phyloP scores from a whole-genome alignment of 1,140 invertebrate species.

The Orchestia grillus region DNA sequence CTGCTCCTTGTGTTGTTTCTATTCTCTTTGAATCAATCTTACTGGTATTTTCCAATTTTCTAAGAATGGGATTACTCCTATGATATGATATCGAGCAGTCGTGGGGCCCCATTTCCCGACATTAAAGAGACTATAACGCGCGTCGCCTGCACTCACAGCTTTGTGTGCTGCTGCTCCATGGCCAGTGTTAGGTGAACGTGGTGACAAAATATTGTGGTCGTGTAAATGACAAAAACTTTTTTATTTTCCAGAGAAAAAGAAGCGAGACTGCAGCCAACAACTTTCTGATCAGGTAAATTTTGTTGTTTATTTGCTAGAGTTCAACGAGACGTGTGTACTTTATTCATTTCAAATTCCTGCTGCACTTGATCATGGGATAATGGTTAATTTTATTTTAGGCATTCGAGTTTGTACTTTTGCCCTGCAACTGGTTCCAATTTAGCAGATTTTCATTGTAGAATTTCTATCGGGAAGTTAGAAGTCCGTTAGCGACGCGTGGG shows the following conservation, averaged over 20 bases:
- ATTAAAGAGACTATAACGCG: not conserved
- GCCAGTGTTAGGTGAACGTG: not conserved
- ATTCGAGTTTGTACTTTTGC: not conserved
- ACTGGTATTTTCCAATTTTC: no score
- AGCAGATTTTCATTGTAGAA: not conserved
- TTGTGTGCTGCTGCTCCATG: not conserved
- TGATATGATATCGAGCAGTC: not conserved
- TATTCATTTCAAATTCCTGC: not conserved
- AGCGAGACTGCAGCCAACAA: not conserved
- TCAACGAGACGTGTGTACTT: not conserved
- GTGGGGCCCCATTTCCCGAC: not conserved
- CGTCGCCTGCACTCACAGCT: not conserved
- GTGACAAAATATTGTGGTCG: not conserved
- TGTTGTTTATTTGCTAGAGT: not conserved
- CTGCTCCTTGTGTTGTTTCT: no score
- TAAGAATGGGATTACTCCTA: no score
- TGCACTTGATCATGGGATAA: not conserved
- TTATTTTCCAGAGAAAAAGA: constrained; percentile 27
- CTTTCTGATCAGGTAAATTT: not conserved
- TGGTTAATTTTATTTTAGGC: not conserved
- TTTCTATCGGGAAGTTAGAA: no score
- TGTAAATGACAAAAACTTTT: not conserved
- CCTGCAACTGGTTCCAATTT: not conserved
- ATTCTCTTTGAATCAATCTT: no score
- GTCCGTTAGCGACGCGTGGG: no score